Base-by-base conservation (phyloP, 2,797 vertebrate species). In the Craterocephalus amniculus region DNA sequence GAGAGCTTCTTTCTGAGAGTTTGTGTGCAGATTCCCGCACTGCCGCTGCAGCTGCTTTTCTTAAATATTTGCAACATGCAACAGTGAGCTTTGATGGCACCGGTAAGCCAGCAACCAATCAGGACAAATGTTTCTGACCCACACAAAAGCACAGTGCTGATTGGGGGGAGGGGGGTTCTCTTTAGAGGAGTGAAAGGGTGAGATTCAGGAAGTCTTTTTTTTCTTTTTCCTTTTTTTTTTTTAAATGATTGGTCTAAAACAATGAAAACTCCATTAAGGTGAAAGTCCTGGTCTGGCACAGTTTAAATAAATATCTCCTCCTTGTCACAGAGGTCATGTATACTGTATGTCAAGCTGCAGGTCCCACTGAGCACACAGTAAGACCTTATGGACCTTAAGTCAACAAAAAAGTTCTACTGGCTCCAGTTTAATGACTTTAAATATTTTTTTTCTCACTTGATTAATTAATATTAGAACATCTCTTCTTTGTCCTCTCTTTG, bases 381-480 rank as follows among this genome's bases (percentile, higher is more conserved):
- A 94, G 92, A 94, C 95, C 92, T 93, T 92, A 90, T 92, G 93
- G 95, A 96, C 95, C 94, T 93, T 81, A 63, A 84, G 81, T 95
- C 93, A 95, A 93, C 87, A 88, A 95, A 94, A 96, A 93, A 94
- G 93, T 95, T 95, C 94, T 94, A 96, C 95, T 96, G 96, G 96
- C 96, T 99, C 97, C 97, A 99, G 97, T 99, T 99, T 97, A 96
- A 96, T 96, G 94, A 96, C 79, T 97, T 99, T 98, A 99, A 99
- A 99, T 98, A 98, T 93, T 95, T 87, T 80, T 77, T 71, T 95
- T 58, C 75, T 94, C 94, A 95, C 94, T 95, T 95, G 94, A 94
- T 91, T 94, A 96, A 94, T 96, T 93, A 88, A 91, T 96, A 96
- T 95, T 95, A 97, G 97, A 97, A 96, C 93, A 95, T 96, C 91